phyloP scores from a whole-genome alignment of 2,888 invertebrate species.

The Erebia epiphron region DNA sequence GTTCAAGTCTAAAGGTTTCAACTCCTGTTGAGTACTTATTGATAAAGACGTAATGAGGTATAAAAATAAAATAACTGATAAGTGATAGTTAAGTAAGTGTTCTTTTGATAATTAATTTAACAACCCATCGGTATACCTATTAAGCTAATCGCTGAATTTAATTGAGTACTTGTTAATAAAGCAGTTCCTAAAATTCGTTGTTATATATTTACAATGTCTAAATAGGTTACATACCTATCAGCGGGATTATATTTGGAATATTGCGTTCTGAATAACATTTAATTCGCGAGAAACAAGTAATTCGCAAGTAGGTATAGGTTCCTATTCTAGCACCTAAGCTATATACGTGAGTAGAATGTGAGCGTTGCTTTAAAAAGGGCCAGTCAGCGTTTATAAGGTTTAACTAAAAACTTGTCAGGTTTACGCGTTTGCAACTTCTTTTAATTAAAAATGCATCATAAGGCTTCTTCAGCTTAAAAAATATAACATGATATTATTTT shows the following conservation, averaged over 20 bases:
- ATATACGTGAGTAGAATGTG: too few species aligned
- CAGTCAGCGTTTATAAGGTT: background rate
- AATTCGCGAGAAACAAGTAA: background rate
- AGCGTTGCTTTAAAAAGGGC: background rate
- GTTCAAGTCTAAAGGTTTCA: conserved; percentile 14
- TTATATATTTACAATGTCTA: background rate
- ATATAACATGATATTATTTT: background rate
- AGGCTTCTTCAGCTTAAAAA: conserved; percentile 4
- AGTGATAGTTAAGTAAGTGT: background rate
- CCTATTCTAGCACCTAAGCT: too few species aligned
- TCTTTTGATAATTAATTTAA: background rate
- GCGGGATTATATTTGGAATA: background rate
- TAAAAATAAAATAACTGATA: background rate
- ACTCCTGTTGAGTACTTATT: background rate
- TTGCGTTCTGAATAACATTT: background rate
- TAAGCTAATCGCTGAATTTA: background rate
- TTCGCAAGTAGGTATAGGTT: background rate
- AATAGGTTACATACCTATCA: too few species aligned
- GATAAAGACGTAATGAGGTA: background rate
- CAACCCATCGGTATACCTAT: background rate
- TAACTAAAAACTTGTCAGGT: background rate
- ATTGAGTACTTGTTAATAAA: background rate
- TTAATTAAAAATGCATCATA: conserved; percentile 5
- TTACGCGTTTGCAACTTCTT: background rate
- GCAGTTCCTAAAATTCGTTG: background rate